Percentiles rank a stretch among this genome's conserved stretches.
phyloP scores from a whole-genome alignment of 2,797 vertebrate genomes.

The Poeciliopsis gracilis region DNA sequence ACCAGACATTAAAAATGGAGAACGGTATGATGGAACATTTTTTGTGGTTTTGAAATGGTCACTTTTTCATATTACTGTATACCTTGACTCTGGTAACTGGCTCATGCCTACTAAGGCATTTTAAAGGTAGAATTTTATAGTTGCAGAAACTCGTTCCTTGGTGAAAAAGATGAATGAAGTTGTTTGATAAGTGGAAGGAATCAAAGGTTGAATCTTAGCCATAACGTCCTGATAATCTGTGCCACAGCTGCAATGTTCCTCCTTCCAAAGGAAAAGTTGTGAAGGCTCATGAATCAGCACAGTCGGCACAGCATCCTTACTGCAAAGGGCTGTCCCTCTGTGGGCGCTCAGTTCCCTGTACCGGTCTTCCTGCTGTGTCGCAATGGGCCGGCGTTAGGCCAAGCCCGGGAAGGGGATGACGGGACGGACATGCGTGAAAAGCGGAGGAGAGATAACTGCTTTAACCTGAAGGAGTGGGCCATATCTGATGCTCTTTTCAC shows the following conservation, averaged over 20 bases:
- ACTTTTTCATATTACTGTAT: too few species aligned
- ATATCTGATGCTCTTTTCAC: conserved; percentile 72
- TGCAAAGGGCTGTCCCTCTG: conserved; percentile 16
- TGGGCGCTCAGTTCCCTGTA: background rate
- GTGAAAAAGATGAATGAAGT: conserved; percentile 48
- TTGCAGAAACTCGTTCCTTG: conserved; percentile 28
- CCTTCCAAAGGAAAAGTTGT: conserved; percentile 42
- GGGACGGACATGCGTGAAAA: conserved; percentile 78
- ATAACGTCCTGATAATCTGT: conserved; percentile 63
- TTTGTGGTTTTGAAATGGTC: too few species aligned
- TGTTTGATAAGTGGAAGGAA: conserved; percentile 66
- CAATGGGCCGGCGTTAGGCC: conserved; percentile 55
- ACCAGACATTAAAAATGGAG: too few species aligned
- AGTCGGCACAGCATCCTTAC: conserved; percentile 35
- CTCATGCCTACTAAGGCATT: background rate
- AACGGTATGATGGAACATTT: too few species aligned
- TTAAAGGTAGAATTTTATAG: conserved; percentile 56
- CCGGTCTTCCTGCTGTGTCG: conserved; percentile 31
- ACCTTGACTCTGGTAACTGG: too few species aligned
- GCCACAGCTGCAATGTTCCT: conserved; percentile 21
- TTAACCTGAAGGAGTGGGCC: conserved; percentile 66
- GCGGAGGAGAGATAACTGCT: conserved; percentile 68
- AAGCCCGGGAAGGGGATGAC: conserved; percentile 55
- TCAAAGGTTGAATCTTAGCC: conserved; percentile 62
- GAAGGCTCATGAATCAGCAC: conserved; percentile 16